phyloP scores from a whole-genome alignment of 2,888 invertebrate species.

The Tetragonula carbonaria region DNA sequence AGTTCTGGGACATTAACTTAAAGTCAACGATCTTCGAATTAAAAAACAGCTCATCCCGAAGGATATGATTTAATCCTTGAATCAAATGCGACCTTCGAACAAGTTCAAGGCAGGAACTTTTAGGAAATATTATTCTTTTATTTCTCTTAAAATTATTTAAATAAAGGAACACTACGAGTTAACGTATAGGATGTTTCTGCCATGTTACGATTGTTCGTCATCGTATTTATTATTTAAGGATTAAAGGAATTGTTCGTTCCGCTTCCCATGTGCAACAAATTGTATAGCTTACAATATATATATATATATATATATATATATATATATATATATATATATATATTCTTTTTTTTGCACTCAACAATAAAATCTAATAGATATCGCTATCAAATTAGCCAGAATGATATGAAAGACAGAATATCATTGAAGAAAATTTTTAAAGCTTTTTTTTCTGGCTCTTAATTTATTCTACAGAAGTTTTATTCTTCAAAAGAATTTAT shows the following conservation, averaged over 20 bases:
- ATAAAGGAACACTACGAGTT: neutral
- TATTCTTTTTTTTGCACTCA: conserved; percentile 28
- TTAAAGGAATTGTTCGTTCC: conserved; percentile 8
- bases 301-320: conserved; percentile 18
- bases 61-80: conserved; percentile 32
- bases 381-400: conserved; percentile 40
- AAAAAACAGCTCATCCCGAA: neutral
- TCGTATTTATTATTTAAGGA: conserved; percentile 40
- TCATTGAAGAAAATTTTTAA: conserved; percentile 2
- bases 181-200: conserved; percentile 16
- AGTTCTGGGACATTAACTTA: conserved; percentile 19
- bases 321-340: conserved; percentile 6
- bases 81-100: neutral
- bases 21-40: conserved; percentile 24
- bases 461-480: neutral
- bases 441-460: neutral
- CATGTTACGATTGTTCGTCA: conserved; percentile 12
- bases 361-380: conserved; percentile 38
- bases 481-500: neutral
- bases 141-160: neutral
- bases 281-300: conserved; percentile 13
- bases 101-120: conserved; percentile 28
- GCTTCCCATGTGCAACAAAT: conserved; percentile 27
- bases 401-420: conserved; percentile 45
- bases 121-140: neutral